Evolutionary conservation across 1,140 invertebrate genomes (phyloP), one percentile per base, ranked within the genome.

Genomic region (Helicorthomorpha holstii): DNA sequence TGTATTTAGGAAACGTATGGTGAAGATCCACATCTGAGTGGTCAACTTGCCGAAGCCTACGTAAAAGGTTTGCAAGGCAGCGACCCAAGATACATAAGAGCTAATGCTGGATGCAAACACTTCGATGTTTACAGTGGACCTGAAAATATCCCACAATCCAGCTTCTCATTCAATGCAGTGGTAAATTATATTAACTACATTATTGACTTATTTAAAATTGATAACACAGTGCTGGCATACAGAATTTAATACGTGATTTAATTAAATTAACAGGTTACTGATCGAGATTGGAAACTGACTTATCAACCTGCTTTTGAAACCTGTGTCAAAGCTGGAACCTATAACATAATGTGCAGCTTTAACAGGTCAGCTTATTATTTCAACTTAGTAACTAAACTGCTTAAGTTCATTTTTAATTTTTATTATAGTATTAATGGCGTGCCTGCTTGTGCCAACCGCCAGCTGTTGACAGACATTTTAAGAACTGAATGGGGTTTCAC

Each of bases 1-100:
- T 51, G 50, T 45, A 22, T 50, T 1, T 21, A 68, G 65, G 66
- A 68, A 58, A 68, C 66, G 2, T 68, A 67, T 55, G 66, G 66
- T 1, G 66, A 68, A 49, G 66, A 68, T 54, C 66, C 66, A 1
- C 62, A 54, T 42, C 46, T 68, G 25, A 61, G 48, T 48, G 64
- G 65, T 16, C 25, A 57, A 3, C 49, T 62, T 7, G 60, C 60
- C 0, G 27, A 38, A 16, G 47, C 34, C 23, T 67, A 62, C 59
- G 63, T 66, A 1, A 46, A 50, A 24, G 66, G 65, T 26, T 55
- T 68, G 22, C 65, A 64, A 48, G 66, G 66, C 14, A 46, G 60
- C 25, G 29, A 66, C 50, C 49, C 52, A 14, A 48, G 62, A 23
- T 64, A 64, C 50, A 52, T 65, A 19, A 46, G 58, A 24, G 57